Conservation (phyloP, 1,140 invertebrate species). For the Samia ricini region DNA sequence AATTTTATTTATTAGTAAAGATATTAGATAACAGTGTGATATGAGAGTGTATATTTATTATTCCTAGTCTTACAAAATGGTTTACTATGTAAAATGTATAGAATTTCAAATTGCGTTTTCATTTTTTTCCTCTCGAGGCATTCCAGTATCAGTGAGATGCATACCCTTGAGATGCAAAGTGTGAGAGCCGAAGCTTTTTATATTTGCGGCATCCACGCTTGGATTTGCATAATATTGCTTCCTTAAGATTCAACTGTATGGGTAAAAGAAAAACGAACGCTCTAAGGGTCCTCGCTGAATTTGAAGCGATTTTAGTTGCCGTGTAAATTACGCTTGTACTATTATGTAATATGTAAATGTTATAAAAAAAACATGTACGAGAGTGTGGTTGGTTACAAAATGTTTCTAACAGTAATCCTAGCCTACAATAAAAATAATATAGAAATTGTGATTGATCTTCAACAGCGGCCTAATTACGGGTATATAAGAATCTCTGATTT, state of each 20-base stretch:
- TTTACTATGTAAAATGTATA: conserved; percentile 60
- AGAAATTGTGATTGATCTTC: too few relatives aligned
- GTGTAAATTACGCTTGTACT: not conserved
- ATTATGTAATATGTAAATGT: too few relatives aligned
- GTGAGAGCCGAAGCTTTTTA: conserved; percentile 71
- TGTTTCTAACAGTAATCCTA: too few relatives aligned
- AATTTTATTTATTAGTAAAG: too few relatives aligned
- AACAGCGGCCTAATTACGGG: too few relatives aligned
- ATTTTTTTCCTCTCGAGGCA: conserved; percentile 67
- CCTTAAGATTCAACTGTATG: conserved; percentile 63
- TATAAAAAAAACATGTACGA: too few relatives aligned
- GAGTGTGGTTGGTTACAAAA: too few relatives aligned
- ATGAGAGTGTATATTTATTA: not conserved
- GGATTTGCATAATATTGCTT: conserved; percentile 68
- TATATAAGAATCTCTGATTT: too few relatives aligned
- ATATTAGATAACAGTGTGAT: not conserved
- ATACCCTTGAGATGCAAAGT: conserved; percentile 75
- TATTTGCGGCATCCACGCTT: conserved; percentile 65
- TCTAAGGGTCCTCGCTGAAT: conserved; percentile 14
- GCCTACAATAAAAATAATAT: too few relatives aligned
- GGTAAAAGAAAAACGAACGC: conserved; percentile 38
- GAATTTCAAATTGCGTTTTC: conserved; percentile 71
- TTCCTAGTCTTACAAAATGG: not conserved
- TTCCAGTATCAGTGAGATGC: conserved; percentile 69
- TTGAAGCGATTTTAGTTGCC: conserved; percentile 7